Percentiles rank a stretch among this genome's conserved stretches.
phyloP scores from a whole-genome alignment of 2,888 invertebrate genomes.

The Polyommatus iphigenia region DNA sequence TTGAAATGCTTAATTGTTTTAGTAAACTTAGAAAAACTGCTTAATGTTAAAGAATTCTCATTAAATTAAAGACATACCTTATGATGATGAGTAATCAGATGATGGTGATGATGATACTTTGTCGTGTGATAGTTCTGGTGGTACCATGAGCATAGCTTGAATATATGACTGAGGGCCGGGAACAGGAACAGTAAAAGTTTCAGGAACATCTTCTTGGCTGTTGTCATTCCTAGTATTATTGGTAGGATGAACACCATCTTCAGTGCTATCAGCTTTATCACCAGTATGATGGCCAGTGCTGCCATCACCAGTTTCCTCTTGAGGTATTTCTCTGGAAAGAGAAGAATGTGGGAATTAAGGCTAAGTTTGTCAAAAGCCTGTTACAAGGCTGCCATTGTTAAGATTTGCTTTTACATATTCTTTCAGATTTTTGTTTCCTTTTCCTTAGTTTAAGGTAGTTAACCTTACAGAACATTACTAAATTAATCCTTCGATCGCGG shows the following conservation, averaged over 20 bases:
- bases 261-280: conserved; percentile 89
- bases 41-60: no score
- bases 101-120: conserved; percentile 91
- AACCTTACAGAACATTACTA: no score
- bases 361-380: no score
- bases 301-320: conserved; percentile 87
- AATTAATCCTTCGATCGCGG: no score
- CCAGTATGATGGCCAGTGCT: conserved; percentile 86
- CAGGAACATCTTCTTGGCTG: conserved; percentile 91
- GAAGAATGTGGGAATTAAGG: background rate
- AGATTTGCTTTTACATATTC: no score
- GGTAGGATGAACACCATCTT: conserved; percentile 90
- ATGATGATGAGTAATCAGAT: conserved; percentile 89
- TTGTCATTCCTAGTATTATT: conserved; percentile 87
- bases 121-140: conserved; percentile 86
- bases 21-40: no score
- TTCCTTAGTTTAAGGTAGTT: no score
- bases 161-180: conserved; percentile 89
- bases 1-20: background rate
- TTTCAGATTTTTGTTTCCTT: no score
- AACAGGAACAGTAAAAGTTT: conserved; percentile 90
- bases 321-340: conserved; percentile 86
- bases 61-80: conserved; percentile 51
- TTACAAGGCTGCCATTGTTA: no score
- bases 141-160: conserved; percentile 91